Evolutionary conservation across 2,888 invertebrate species (phyloP), one percentile per base, ranked within the genome.

Genomic region (Callyntrura guangdongensis): DNA sequence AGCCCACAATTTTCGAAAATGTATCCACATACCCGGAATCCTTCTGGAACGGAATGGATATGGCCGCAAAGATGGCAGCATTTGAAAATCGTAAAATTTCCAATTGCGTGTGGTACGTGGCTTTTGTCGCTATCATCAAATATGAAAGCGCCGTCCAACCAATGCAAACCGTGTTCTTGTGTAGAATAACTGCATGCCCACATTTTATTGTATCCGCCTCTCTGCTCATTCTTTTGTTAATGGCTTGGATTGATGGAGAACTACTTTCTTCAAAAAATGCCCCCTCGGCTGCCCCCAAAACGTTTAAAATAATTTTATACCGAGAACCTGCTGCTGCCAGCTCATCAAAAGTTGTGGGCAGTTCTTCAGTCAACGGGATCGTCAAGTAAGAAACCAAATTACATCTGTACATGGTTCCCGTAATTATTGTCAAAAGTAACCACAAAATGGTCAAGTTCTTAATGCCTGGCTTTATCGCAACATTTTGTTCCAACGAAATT

Each of bases 351-450:
- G 83, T 27, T 12, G 64, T 11, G 0, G 83, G 83, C 14, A 83
- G 2, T 47, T 83, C 47, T 11, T 82, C 82, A 6, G 22, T 0
- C 11, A n/a, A 25, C 0, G 82, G 82, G 36, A 82, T 45, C 17
- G 83, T 83, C 45, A 83, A 61, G 20, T 83, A 67, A 6, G 83
- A 83, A 9, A 27, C 83, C 59, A 83, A 64, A 64, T 36, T 83
- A 6, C 47, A 20, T 45, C 22, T 64, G 47, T 83, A 83, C 64
- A 67, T 47, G 20, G 64, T 83, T 1, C 83, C 83, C 9, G 83
- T 20, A 12, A 83, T 45, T n/a, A 83, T 83, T 0, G 64, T 67
- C 20, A 83, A 45, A 5, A 83, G 20, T 12, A 83, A 9, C 83
- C 83, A 83, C 3, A 20, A n/a, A 14, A 67, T 9, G 45, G 83